Conservation (phyloP, 2,888 invertebrate species). For the Griposia aprilina region DNA sequence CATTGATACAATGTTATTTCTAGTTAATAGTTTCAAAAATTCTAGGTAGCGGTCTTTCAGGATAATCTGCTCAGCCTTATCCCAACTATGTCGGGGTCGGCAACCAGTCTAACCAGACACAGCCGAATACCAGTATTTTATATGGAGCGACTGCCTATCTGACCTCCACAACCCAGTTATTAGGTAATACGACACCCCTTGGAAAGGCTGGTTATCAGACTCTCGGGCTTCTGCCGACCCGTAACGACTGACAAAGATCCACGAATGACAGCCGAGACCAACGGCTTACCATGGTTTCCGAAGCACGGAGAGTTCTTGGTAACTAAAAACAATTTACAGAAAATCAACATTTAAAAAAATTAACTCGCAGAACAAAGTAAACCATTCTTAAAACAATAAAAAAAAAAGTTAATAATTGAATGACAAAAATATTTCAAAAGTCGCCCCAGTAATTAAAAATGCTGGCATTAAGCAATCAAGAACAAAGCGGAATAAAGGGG, state of each 20-base stretch:
- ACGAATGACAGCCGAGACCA: no score
- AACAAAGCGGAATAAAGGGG: slow-evolving; percentile 70
- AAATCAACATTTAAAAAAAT: not conserved
- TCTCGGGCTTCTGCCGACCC: no score
- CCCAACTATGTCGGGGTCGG: not conserved
- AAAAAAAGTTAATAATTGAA: slow-evolving; percentile 65
- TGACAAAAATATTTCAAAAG: slow-evolving; percentile 70
- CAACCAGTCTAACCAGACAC: not conserved
- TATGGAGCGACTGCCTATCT: no score
- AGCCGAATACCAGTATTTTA: not conserved
- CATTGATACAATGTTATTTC: not conserved
- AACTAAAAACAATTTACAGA: not conserved
- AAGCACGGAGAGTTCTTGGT: no score
- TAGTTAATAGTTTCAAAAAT: not conserved
- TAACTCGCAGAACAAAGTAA: not conserved
- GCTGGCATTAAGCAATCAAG: slow-evolving; percentile 80
- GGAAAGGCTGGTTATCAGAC: no score
- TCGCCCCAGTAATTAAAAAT: slow-evolving; percentile 71
- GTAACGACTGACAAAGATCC: no score
- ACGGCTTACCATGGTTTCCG: no score
- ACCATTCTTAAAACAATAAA: slow-evolving; percentile 42
- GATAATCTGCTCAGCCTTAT: not conserved
- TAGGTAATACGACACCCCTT: no score
- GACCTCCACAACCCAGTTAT: no score
- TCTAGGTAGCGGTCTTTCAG: not conserved